Conservation (phyloP, 2,113 vertebrate genomes). For the Tragulus kanchil region DNA sequence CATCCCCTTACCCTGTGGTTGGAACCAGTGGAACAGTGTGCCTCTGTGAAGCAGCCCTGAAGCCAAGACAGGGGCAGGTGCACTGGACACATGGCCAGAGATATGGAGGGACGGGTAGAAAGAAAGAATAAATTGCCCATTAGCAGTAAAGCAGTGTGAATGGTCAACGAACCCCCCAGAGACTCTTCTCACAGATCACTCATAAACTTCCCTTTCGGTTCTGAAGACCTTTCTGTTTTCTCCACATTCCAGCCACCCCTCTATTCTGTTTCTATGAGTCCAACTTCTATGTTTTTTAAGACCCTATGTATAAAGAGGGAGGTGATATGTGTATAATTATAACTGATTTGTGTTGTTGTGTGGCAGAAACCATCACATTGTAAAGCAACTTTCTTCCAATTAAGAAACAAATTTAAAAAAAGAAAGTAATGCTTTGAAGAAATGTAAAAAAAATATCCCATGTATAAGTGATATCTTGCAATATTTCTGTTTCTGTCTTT, state of each 20-base stretch:
- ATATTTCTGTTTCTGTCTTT: neutral
- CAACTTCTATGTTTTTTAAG: neutral
- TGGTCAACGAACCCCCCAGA: too few species aligned
- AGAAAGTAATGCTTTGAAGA: neutral
- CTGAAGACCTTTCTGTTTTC: neutral
- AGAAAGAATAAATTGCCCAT: neutral
- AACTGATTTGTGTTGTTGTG: neutral
- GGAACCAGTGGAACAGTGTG: conserved; percentile 69
- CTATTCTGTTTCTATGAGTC: neutral
- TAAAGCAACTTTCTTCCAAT: neutral
- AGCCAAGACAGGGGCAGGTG: rapidly evolving
- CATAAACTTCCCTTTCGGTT: neutral
- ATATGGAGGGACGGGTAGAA: neutral
- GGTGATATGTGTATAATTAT: neutral
- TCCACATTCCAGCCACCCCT: neutral
- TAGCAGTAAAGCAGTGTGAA: neutral
- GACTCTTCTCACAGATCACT: neutral
- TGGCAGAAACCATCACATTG: neutral
- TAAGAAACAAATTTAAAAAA: neutral
- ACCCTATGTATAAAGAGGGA: neutral
- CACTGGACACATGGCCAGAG: neutral
- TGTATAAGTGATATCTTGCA: neutral
- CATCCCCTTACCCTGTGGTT: conserved; percentile 26
- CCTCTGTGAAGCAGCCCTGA: neutral
- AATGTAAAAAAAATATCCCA: neutral